A percentile compares a stretch with the other conserved stretches of the same genome.
Evolutionary conservation across 1,140 invertebrate genomes (phyloP).

Genomic region (Saccostrea cuccullata): DNA sequence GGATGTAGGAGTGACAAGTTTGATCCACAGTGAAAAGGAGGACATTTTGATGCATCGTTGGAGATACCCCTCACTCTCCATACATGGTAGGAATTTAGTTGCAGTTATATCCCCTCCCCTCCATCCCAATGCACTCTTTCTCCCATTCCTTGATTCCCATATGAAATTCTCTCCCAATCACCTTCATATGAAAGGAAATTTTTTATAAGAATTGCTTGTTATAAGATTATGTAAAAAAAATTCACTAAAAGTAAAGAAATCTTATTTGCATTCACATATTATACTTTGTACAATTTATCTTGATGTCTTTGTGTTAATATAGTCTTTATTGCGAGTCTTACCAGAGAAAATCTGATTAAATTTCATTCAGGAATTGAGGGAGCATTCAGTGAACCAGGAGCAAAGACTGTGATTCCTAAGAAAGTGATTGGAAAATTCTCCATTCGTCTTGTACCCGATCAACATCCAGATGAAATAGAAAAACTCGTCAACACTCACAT

Average conservation of each 20-base stretch:
- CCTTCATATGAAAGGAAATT: too few relatives aligned
- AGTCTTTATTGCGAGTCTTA: too few relatives aligned
- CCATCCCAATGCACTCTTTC: not conserved
- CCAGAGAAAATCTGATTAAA: not conserved
- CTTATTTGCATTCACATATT: too few relatives aligned
- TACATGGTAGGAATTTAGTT: slow-evolving; percentile 86
- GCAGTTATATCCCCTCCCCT: not conserved
- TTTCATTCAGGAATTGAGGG: slow-evolving; percentile 86
- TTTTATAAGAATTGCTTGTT: too few relatives aligned
- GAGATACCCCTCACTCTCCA: slow-evolving; percentile 92
- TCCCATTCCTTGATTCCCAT: too few relatives aligned
- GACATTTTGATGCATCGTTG: slow-evolving; percentile 92
- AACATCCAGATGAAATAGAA: slow-evolving; percentile 88
- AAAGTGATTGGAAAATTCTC: slow-evolving; percentile 98
- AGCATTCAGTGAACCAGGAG: slow-evolving; percentile 93
- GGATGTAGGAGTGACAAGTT: slow-evolving; percentile 85
- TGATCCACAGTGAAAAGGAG: slow-evolving; percentile 83
- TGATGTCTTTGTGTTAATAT: too few relatives aligned
- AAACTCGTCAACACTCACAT: slow-evolving; percentile 82
- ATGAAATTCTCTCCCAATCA: too few relatives aligned
- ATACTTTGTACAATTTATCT: too few relatives aligned
- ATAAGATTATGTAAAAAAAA: too few relatives aligned
- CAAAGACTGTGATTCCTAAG: slow-evolving; percentile 95
- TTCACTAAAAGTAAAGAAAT: too few relatives aligned
- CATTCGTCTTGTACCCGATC: slow-evolving; percentile 94